Conservation (phyloP, 2,113 vertebrate species). For the Cervus canadensis region DNA sequence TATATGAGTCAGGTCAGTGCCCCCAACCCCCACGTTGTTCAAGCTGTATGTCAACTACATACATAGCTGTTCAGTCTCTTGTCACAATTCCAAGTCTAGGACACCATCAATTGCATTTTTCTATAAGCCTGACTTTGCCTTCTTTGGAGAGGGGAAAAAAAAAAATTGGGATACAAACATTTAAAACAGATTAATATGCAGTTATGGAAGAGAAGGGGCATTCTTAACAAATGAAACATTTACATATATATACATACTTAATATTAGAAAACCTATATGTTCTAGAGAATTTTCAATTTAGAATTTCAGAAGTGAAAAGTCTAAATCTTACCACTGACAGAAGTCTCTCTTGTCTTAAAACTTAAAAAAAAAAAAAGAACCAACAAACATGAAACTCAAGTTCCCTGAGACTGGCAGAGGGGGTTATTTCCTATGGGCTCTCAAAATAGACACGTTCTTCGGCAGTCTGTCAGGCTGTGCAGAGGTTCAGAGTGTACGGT, state of each 20-base stretch:
- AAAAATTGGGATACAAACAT: neutral
- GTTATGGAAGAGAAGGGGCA: neutral
- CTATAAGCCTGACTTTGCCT: neutral
- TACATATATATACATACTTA: neutral
- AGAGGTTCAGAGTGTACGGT: neutral
- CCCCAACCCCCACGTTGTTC: neutral
- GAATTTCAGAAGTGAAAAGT: neutral
- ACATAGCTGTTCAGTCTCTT: neutral
- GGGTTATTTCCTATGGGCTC: neutral
- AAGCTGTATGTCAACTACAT: neutral
- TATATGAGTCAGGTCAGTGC: neutral
- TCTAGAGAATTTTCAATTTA: constrained; percentile 10
- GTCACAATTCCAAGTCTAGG: constrained; percentile 32
- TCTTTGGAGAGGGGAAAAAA: accelerated
- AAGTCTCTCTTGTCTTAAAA: neutral
- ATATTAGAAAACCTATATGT: neutral
- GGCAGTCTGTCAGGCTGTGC: neutral
- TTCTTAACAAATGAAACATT: neutral
- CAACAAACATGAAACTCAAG: constrained; percentile 1
- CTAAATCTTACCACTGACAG: neutral
- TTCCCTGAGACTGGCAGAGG: neutral
- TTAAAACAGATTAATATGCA: neutral
- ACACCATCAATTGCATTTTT: neutral
- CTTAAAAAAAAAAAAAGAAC: neutral
- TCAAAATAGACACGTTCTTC: neutral